phyloP scores from a whole-genome alignment of 2,888 invertebrate genomes.

The Sepiola atlantica region DNA sequence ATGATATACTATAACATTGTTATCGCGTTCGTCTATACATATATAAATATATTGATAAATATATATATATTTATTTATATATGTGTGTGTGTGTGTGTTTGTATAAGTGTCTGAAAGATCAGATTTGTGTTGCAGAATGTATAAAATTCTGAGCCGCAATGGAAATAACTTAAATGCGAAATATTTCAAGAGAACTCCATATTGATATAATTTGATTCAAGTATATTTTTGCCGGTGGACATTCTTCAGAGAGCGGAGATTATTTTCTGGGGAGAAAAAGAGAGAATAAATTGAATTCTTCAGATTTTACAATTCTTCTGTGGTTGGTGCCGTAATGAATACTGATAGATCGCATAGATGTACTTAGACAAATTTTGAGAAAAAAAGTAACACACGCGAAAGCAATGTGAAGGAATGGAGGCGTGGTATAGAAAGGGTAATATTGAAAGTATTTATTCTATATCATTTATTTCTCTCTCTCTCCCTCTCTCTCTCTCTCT shows the following conservation, averaged over 20 bases:
- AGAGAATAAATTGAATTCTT: background rate
- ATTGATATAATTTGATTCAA: conserved; percentile 18
- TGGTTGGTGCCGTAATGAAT: background rate
- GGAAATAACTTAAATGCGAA: background rate
- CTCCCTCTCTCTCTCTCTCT: no score
- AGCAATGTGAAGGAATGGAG: no score
- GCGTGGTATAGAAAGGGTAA: no score
- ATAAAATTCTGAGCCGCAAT: background rate
- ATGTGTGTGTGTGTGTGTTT: background rate
- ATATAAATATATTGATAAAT: no score
- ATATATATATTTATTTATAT: background rate
- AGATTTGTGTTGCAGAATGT: no score
- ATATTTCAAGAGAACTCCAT: background rate
- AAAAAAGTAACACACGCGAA: background rate
- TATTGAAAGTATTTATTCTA: no score
- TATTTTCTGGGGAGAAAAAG: background rate
- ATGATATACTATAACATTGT: no score
- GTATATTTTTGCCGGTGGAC: conserved; percentile 16
- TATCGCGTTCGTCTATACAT: no score
- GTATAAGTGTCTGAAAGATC: background rate
- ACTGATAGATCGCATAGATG: background rate
- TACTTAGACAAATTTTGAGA: background rate
- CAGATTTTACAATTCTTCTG: background rate
- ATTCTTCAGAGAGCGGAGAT: conserved; percentile 17
- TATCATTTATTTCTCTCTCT: no score